Conservation (phyloP, 2,113 vertebrate species). For the Etia nguti region DNA sequence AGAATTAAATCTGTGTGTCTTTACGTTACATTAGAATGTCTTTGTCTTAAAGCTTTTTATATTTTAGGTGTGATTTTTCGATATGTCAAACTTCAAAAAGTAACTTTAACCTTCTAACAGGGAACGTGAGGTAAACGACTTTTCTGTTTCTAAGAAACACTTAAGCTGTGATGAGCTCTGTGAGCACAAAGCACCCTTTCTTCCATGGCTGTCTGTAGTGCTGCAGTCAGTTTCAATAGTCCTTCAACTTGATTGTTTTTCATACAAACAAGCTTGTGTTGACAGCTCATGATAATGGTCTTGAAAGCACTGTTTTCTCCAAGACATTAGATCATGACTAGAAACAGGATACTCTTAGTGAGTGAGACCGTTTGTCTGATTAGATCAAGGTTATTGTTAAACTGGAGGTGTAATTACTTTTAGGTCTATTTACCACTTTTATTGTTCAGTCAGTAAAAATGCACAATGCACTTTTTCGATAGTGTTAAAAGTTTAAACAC, state of each 20-base stretch:
- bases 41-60: neutral
- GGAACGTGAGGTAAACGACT: neutral
- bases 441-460: neutral
- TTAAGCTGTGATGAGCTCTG: neutral
- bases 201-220: neutral
- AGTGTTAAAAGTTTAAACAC: neutral
- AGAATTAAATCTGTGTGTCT: neutral
- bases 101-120: neutral
- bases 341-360: neutral
- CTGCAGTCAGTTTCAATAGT: neutral
- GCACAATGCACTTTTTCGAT: neutral
- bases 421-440: neutral
- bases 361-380: neutral
- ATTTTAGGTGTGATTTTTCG: neutral
- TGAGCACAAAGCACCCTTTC: neutral
- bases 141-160: neutral
- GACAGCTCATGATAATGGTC: constrained; percentile 19
- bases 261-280: neutral
- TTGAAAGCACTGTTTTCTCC: neutral
- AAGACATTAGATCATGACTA: constrained; percentile 3
- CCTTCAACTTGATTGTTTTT: constrained; percentile 15
- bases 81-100: neutral
- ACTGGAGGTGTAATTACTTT: neutral
- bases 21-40: neutral
- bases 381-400: constrained; percentile 4